phyloP scores from a whole-genome alignment of 2,888 invertebrate genomes.

The Hyposoter dolosus region DNA sequence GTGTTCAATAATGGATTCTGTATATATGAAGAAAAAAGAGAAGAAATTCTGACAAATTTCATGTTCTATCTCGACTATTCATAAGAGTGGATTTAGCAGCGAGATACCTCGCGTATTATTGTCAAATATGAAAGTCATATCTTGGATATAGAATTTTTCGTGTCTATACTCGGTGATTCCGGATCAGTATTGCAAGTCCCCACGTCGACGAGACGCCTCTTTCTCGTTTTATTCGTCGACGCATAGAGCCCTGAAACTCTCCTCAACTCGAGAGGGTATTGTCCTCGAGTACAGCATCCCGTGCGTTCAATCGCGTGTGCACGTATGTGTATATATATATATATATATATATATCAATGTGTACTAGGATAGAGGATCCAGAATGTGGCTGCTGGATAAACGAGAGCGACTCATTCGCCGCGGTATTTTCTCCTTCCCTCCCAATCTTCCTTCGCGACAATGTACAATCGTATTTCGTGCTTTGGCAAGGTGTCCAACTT shows the following conservation, averaged over 20 bases:
- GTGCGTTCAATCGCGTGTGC: conserved; percentile 16
- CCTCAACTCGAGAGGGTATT: conserved; percentile 61
- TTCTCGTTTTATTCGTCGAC: conserved; percentile 39
- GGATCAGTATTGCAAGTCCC: conserved; percentile 15
- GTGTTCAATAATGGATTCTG: neutral
- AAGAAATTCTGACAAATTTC: neutral
- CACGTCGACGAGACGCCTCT: conserved; percentile 20
- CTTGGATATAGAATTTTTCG: conserved; percentile 10
- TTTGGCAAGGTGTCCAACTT: conserved; percentile 72
- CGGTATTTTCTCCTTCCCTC: conserved; percentile 5
- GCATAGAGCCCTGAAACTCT: conserved; percentile 53
- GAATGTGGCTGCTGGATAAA: conserved; percentile 62
- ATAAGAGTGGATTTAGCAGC: conserved; percentile 3
- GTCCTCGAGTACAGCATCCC: conserved; percentile 59
- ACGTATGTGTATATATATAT: too few relatives aligned
- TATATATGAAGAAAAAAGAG: neutral
- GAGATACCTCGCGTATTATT: neutral
- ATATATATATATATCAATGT: conserved; percentile 21
- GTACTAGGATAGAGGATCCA: conserved; percentile 24
- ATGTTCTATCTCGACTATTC: neutral
- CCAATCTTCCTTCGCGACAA: conserved; percentile 47
- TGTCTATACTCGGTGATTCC: neutral
- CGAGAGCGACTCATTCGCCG: conserved; percentile 45
- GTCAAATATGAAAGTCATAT: conserved; percentile 11
- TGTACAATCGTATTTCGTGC: conserved; percentile 66